Evolutionary conservation across 1,140 invertebrate species (phyloP).

Genomic region (Akabosia matsudoensis): DNA sequence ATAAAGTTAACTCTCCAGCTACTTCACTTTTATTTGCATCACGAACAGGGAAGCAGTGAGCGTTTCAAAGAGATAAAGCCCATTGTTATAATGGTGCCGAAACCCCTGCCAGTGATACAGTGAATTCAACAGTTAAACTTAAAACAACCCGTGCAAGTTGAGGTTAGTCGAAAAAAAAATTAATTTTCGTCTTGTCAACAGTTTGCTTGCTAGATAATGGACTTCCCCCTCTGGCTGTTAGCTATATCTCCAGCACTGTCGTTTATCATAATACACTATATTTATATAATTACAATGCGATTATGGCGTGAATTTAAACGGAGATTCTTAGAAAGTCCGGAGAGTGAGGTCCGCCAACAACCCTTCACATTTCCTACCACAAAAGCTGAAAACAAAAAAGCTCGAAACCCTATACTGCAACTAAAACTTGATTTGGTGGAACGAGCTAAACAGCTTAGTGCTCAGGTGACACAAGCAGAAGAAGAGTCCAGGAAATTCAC

Average conservation of each 20-base stretch:
- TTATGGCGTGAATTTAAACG: neutral
- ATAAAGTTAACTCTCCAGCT: neutral
- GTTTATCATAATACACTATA: neutral
- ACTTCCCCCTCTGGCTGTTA: neutral
- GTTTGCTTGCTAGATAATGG: neutral
- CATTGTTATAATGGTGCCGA: neutral
- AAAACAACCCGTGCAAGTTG: neutral
- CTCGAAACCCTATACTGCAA: neutral
- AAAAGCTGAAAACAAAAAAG: neutral
- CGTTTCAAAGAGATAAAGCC: neutral
- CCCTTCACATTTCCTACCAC: neutral
- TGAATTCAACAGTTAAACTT: neutral
- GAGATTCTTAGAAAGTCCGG: neutral
- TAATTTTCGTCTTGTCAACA: neutral
- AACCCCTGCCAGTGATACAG: neutral
- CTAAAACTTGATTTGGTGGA: neutral
- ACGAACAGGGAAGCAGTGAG: neutral
- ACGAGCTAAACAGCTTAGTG: neutral
- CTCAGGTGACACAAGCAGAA: neutral
- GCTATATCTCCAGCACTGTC: neutral
- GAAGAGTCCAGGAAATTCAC: neutral
- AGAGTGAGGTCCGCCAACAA: neutral
- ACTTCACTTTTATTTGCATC: neutral
- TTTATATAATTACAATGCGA: neutral
- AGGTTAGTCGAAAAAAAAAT: neutral